Evolutionary conservation across 2,113 vertebrate species (phyloP).

Genomic region (Neopipo cinnamomea): DNA sequence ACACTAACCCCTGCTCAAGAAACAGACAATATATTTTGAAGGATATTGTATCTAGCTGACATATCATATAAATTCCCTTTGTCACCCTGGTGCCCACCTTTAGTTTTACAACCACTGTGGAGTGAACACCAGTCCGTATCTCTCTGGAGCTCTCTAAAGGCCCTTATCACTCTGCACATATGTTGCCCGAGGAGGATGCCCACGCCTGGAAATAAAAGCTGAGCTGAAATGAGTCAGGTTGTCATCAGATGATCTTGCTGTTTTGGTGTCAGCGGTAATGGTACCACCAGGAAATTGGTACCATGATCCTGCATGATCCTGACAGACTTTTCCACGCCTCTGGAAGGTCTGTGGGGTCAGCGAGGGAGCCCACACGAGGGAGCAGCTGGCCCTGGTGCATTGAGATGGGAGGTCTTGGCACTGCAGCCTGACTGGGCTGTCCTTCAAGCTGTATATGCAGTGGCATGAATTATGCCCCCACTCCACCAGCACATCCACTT

Average conservation of each 20-base stretch:
- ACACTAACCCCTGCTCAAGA: conserved; percentile 3
- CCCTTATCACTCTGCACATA: background rate
- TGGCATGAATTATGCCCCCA: background rate
- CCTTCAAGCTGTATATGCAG: background rate
- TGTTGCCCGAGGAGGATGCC: background rate
- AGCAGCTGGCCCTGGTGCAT: background rate
- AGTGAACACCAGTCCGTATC: background rate
- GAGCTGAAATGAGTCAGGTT: background rate
- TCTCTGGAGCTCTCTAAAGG: background rate
- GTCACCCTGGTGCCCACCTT: background rate
- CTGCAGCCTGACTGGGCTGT: background rate
- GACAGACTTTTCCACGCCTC: background rate
- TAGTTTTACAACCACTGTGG: background rate
- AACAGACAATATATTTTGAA: conserved; percentile 46
- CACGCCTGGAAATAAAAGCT: background rate
- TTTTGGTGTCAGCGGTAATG: background rate
- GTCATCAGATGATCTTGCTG: background rate
- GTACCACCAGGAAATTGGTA: background rate
- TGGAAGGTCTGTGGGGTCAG: background rate
- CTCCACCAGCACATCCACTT: background rate
- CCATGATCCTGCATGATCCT: background rate
- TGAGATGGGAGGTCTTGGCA: background rate
- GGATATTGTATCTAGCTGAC: conserved; percentile 4
- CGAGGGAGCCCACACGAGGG: rapidly evolving
- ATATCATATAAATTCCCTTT: conserved; percentile 14